A percentile compares a stretch with the other conserved stretches of the same genome.
Conservation (phyloP, 1,140 invertebrate genomes). For the Drosophila setifemur region DNA sequence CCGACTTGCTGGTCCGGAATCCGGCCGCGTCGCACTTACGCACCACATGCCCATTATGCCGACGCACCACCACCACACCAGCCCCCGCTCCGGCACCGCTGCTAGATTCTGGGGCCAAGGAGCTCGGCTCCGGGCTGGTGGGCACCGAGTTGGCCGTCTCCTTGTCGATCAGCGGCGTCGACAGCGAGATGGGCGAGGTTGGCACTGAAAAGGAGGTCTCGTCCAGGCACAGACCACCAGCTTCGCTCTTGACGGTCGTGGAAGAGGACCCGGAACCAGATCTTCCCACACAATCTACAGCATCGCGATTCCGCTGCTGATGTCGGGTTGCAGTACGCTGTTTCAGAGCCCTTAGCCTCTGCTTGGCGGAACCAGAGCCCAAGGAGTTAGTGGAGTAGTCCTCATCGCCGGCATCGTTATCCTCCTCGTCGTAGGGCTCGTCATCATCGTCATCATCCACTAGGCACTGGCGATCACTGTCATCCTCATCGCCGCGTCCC, state of each 20-base stretch:
- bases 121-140: slow-evolving; percentile 88
- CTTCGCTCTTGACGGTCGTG: slow-evolving; percentile 74
- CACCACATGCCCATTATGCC: slow-evolving; percentile 71
- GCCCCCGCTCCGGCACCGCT: slow-evolving; percentile 33
- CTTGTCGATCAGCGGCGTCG: slow-evolving; percentile 76
- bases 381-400: slow-evolving; percentile 74
- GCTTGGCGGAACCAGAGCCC: slow-evolving; percentile 69
- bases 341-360: slow-evolving; percentile 67
- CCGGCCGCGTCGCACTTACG: slow-evolving; percentile 81
- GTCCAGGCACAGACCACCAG: slow-evolving; percentile 49
- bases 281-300: slow-evolving; percentile 59
- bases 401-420: slow-evolving; percentile 77
- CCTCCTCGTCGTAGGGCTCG: slow-evolving; percentile 65
- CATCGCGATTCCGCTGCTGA: slow-evolving; percentile 58
- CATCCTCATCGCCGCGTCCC: slow-evolving; percentile 67
- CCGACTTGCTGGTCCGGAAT: slow-evolving; percentile 91
- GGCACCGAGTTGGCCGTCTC: slow-evolving; percentile 88
- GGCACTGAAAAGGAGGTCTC: slow-evolving; percentile 82
- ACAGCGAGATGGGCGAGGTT: slow-evolving; percentile 79
- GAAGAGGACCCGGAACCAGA: slow-evolving; percentile 68
- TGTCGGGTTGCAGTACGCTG: slow-evolving; percentile 60
- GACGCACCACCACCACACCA: slow-evolving; percentile 81
- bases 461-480: slow-evolving; percentile 74
- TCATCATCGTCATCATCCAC: slow-evolving; percentile 66
- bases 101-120: slow-evolving; percentile 82